Evolutionary conservation across 2,113 vertebrate genomes (phyloP).

Genomic region (Poeciliopsis prolifica): DNA sequence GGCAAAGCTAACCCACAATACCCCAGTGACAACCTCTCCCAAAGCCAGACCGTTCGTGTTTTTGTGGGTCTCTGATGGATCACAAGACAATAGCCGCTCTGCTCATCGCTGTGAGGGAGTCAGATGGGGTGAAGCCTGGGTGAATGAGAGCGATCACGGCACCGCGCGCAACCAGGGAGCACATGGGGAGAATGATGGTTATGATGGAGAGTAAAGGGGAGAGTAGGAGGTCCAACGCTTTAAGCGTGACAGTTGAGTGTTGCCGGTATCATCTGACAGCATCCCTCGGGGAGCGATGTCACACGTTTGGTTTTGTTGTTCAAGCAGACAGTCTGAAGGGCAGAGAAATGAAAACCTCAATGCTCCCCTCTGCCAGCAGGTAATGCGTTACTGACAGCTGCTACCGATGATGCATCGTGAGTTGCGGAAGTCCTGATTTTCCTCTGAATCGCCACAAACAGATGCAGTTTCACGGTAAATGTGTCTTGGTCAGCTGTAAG

Average conservation of each 20-base stretch:
- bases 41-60: constrained; percentile 17
- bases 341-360: not conserved
- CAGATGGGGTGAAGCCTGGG: constrained; percentile 53
- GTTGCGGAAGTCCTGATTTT: no score
- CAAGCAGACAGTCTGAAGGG: not conserved
- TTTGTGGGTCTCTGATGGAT: constrained; percentile 38
- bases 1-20: constrained; percentile 33
- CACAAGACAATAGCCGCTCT: constrained; percentile 49
- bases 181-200: constrained; percentile 46
- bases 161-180: not conserved
- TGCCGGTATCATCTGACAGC: constrained; percentile 43
- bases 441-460: not conserved
- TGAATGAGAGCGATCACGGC: constrained; percentile 57
- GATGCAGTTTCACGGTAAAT: not conserved
- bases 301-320: constrained; percentile 56
- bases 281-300: constrained; percentile 49
- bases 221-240: constrained; percentile 43
- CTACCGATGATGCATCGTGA: no score
- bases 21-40: constrained; percentile 30
- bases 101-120: constrained; percentile 50
- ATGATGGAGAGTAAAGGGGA: constrained; percentile 17
- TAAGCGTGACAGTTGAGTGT: constrained; percentile 51
- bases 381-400: not conserved
- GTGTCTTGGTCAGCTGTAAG: not conserved
- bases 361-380: not conserved